These are phyloP conservation scores for Oscheius sp. DNA, from an alignment of 2,888 invertebrate species.

Conservation along the genomic window DNA sequence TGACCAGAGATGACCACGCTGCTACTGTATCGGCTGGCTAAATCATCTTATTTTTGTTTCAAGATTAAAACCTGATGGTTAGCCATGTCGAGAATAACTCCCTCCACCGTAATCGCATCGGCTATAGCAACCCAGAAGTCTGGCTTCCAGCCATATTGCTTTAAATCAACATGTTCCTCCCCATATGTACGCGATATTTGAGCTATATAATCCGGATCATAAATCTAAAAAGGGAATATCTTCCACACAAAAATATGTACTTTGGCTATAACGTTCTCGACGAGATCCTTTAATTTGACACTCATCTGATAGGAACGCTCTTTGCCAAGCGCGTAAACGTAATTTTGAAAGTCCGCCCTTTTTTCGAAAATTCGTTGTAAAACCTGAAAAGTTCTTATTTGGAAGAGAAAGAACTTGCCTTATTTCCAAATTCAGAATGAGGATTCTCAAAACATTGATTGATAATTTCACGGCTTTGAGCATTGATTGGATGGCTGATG, in stretches of 20 bases:
- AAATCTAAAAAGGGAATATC: slow-evolving; percentile 49
- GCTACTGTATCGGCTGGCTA: slow-evolving; percentile 67
- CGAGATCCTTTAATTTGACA: slow-evolving; percentile 56
- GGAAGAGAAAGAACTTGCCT: slow-evolving; percentile 43
- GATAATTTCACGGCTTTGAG: slow-evolving; percentile 58
- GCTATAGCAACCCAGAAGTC: slow-evolving; percentile 70
- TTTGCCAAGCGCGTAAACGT: slow-evolving; percentile 60
- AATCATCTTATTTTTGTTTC: background rate
- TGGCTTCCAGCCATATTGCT: slow-evolving; percentile 67
- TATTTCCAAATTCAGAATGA: slow-evolving; percentile 65
- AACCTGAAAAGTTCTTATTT: slow-evolving; percentile 45
- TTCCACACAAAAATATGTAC: slow-evolving; percentile 32
- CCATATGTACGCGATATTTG: slow-evolving; percentile 59
- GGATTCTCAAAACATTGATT: slow-evolving; percentile 66
- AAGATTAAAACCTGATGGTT: slow-evolving; percentile 56
- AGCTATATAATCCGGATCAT: slow-evolving; percentile 63
- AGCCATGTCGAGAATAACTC: slow-evolving; percentile 67
- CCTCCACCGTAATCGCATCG: slow-evolving; percentile 68
- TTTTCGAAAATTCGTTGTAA: slow-evolving; percentile 68
- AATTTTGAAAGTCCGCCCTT: slow-evolving; percentile 64
- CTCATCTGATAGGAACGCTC: slow-evolving; percentile 60
- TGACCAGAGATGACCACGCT: slow-evolving; percentile 67
- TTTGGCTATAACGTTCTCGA: slow-evolving; percentile 64
- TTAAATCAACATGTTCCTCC: slow-evolving; percentile 65
- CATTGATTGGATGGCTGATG: slow-evolving; percentile 47